Percentiles rank a stretch among this genome's conserved stretches.
Evolutionary conservation across 2,888 invertebrate genomes (phyloP).

Genomic region (Mythimna vitellina): DNA sequence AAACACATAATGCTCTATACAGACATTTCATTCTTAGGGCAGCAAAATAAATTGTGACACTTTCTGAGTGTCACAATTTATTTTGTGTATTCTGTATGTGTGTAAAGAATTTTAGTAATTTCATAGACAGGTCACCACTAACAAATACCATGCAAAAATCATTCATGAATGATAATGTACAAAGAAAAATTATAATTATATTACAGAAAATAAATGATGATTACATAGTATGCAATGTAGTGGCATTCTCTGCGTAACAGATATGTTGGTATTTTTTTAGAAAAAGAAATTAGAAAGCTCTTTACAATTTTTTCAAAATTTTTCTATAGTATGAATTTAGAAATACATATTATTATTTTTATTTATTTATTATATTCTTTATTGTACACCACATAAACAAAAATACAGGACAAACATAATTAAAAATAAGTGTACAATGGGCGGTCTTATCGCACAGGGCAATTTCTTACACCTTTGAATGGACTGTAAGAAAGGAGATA

Average conservation of each 20-base stretch:
- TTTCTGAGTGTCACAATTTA: no score
- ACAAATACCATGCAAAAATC: slow-evolving; percentile 14
- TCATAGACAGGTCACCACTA: slow-evolving; percentile 30
- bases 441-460: no score
- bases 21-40: slow-evolving; percentile 1
- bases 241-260: slow-evolving; percentile 22
- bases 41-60: background rate
- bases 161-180: background rate
- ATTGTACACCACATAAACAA: no score
- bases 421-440: no score
- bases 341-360: no score
- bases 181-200: background rate
- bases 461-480: no score
- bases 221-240: slow-evolving; percentile 37
- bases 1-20: no score
- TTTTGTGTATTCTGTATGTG: no score
- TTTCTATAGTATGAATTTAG: no score
- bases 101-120: slow-evolving; percentile 11
- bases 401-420: no score
- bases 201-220: background rate
- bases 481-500: no score
- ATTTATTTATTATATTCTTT: no score
- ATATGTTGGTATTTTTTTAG: background rate
- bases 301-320: background rate
- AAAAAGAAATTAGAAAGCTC: slow-evolving; percentile 34